Conservation (phyloP, 2,113 vertebrate species). For the Orientallactaga bullata region DNA sequence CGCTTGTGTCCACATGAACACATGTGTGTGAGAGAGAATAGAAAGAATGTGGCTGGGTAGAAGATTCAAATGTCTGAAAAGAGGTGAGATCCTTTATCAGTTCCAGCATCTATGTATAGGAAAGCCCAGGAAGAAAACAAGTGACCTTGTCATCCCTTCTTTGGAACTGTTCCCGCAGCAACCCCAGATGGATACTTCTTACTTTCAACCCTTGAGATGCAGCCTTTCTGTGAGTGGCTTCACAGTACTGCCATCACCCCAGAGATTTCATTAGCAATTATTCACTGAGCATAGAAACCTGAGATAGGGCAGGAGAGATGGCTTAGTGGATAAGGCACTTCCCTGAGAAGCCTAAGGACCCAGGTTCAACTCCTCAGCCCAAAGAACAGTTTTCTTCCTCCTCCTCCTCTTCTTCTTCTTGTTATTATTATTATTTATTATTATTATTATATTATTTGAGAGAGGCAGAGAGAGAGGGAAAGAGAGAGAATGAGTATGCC, state of each 20-base stretch:
- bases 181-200: neutral
- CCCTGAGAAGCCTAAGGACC: no score
- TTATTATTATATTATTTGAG: no score
- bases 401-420: no score
- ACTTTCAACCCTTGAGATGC: neutral
- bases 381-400: no score
- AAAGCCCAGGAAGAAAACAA: neutral
- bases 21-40: neutral
- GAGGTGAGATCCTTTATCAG: neutral
- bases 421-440: no score
- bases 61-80: neutral
- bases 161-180: neutral
- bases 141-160: neutral
- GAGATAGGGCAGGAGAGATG: no score
- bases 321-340: no score
- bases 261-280: conserved; percentile 47
- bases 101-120: neutral
- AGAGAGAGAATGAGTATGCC: no score
- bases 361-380: no score
- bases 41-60: neutral
- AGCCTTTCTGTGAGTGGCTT: neutral
- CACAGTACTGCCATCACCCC: neutral
- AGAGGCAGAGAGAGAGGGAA: no score
- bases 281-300: neutral
- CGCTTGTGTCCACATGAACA: neutral